phyloP scores from a whole-genome alignment of 2,113 vertebrate genomes.

The Onychorhynchus coronatus region DNA sequence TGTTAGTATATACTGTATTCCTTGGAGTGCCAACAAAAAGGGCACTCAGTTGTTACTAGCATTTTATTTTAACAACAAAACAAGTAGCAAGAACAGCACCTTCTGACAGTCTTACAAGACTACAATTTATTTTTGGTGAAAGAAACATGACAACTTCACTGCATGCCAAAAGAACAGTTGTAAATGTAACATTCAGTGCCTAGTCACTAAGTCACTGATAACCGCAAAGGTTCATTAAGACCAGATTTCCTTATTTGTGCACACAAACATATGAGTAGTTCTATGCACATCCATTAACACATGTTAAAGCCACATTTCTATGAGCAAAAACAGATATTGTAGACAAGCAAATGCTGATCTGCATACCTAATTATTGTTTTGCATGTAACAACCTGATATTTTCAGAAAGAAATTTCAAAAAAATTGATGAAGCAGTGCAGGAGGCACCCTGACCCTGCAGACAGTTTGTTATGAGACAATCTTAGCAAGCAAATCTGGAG shows the following conservation, averaged over 20 bases:
- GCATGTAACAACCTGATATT: neutral
- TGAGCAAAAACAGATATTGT: neutral
- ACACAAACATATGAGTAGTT: neutral
- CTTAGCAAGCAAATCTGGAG: neutral
- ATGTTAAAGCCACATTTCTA: neutral
- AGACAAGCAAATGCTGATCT: neutral
- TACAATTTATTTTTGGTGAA: neutral
- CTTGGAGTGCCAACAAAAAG: conserved; percentile 26
- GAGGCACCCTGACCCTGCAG: neutral
- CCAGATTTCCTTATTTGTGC: neutral
- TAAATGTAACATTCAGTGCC: neutral
- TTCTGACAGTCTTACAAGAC: neutral
- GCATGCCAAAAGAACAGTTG: neutral
- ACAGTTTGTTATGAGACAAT: neutral
- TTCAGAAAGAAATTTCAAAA: neutral
- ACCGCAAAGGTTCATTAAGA: neutral
- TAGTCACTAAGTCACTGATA: neutral
- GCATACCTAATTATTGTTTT: neutral
- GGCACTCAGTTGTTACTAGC: neutral
- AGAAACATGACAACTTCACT: neutral
- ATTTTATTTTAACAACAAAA: neutral
- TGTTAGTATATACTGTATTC: conserved; percentile 40
- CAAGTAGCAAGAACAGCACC: neutral
- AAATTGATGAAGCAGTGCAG: neutral
- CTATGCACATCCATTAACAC: neutral